phyloP scores from a whole-genome alignment of 2,113 vertebrate genomes.

The Halichoeres trimaculatus region DNA sequence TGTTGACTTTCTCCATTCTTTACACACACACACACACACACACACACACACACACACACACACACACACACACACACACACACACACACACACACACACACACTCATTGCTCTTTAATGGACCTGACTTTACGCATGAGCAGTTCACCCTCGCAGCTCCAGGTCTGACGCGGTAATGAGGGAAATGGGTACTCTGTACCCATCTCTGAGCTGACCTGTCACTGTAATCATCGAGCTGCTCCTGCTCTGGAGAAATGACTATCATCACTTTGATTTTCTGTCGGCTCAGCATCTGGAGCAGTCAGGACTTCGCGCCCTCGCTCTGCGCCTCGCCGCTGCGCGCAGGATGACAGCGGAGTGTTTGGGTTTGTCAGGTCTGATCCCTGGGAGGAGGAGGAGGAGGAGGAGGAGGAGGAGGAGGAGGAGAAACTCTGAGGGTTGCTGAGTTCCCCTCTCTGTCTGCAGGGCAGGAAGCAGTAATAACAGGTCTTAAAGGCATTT shows the following conservation, averaged over 20 bases:
- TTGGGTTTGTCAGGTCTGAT: slow-evolving; percentile 35
- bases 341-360: slow-evolving; percentile 43
- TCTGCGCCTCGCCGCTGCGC: not conserved
- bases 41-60: slow-evolving; percentile 1
- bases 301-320: slow-evolving; percentile 16
- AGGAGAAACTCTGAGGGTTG: not conserved
- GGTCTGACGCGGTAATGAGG: slow-evolving; percentile 36
- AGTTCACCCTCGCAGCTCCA: not conserved
- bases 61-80: slow-evolving; percentile 1
- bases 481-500: slow-evolving; percentile 62
- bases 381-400: slow-evolving; percentile 4
- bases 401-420: not conserved
- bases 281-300: slow-evolving; percentile 43
- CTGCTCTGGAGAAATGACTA: slow-evolving; percentile 44
- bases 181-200: slow-evolving; percentile 44
- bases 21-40: not conserved
- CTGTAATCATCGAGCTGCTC: slow-evolving; percentile 54
- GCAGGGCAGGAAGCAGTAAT: slow-evolving; percentile 68
- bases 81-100: not conserved
- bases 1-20: slow-evolving; percentile 39
- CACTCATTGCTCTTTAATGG: not conserved
- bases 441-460: slow-evolving; percentile 46
- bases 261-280: slow-evolving; percentile 51
- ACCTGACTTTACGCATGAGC: not conserved
- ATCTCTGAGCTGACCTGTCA: slow-evolving; percentile 34